These are phyloP conservation scores for Prosapia bicincta DNA, from an alignment of 2,888 invertebrate genomes.

Conservation along the genomic window DNA sequence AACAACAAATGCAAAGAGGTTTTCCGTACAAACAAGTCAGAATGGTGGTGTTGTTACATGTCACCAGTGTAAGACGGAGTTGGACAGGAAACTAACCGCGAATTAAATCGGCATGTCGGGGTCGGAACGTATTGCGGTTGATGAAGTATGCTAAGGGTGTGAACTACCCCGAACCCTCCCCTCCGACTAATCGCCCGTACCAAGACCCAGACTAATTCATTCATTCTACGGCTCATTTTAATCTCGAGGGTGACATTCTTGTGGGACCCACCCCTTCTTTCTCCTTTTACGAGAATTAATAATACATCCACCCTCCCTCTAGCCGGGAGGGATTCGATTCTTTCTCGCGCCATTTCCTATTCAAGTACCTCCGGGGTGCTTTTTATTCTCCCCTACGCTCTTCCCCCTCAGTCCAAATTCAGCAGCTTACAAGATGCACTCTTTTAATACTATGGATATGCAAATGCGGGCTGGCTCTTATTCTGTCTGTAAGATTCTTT, in stretches of 20 bases:
- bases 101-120: not conserved
- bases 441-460: not conserved
- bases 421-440: constrained; percentile 1
- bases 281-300: not conserved
- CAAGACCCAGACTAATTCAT: not conserved
- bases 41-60: too few species aligned
- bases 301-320: not conserved
- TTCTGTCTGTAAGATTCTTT: not conserved
- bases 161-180: not conserved
- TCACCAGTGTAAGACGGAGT: too few species aligned
- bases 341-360: constrained; percentile 2
- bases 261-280: not conserved
- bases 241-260: not conserved
- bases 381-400: not conserved
- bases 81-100: not conserved
- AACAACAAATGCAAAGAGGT: too few species aligned
- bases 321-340: not conserved
- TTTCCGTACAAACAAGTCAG: too few species aligned
- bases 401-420: not conserved
- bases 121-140: not conserved
- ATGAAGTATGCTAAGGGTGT: not conserved
- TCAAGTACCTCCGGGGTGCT: not conserved
- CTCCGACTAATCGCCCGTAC: not conserved
- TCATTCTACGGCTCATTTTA: not conserved
- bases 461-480: not conserved